Conservation (phyloP, 2,113 vertebrate genomes). For the Silurus glanis region DNA sequence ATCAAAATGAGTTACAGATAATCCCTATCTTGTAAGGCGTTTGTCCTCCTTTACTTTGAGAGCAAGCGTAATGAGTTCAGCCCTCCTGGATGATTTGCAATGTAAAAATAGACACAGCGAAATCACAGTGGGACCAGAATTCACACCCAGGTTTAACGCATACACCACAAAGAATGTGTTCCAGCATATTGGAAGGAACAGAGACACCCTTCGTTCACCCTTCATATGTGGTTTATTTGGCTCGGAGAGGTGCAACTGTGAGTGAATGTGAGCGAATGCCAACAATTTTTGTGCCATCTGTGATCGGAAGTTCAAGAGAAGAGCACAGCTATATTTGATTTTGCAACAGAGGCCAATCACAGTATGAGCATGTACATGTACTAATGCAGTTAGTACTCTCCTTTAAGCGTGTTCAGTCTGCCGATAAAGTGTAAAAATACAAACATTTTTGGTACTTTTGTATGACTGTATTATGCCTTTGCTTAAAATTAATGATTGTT, state of each 20-base stretch:
- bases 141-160: neutral
- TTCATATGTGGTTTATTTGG: neutral
- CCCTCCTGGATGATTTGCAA: slow-evolving; percentile 7
- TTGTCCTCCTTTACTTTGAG: slow-evolving; percentile 7
- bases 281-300: neutral
- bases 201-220: neutral
- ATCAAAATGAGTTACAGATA: neutral
- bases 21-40: slow-evolving; percentile 13
- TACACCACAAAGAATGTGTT: slow-evolving; percentile 1
- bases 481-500: neutral
- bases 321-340: neutral
- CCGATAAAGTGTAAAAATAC: neutral
- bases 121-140: neutral
- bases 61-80: slow-evolving; percentile 11
- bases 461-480: neutral
- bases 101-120: slow-evolving; percentile 10
- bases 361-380: neutral
- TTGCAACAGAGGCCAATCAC: neutral
- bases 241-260: neutral
- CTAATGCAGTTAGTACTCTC: neutral
- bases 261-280: neutral
- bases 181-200: slow-evolving; percentile 6
- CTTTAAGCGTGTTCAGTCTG: neutral
- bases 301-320: slow-evolving; percentile 1
- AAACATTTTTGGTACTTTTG: neutral